Evolutionary conservation across 2,113 vertebrate species (phyloP), one percentile per base, ranked within the genome.

Genomic region (Nibea albiflora): DNA sequence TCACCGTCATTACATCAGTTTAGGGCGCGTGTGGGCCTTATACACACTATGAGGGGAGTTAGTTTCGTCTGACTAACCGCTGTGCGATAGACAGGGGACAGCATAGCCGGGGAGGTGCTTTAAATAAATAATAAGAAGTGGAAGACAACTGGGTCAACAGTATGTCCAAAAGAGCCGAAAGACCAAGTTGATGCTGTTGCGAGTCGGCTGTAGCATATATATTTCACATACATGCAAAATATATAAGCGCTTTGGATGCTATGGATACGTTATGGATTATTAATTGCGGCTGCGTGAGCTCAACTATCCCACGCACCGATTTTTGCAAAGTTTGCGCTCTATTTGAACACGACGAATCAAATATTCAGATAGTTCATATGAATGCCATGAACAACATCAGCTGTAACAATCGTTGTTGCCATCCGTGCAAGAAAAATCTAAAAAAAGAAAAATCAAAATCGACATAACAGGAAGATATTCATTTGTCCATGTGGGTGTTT

Each of bases 1-100:
- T 95, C 94, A 94, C 93, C 93, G 91, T 94, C 94, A 94, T 95
- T 94, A 95, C 95, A 94, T 95, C 93, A 95, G 93, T 93, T 94
- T 92, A 94, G 93, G 94, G 90, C 92, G 92, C 93, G 92, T 95
- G 94, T 94, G 93, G 94, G 93, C 93, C 92, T 96, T 94, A 91
- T 57, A 62, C 89, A 50, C 86, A 96, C 84, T 31, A 22, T 19
- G 73, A 83, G 83, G 49, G 70, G 83, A 82, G 71, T 85, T 79
- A 80, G 79, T 82, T 74, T 70, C 56, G 42, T 65, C 47, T 85
- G 85, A 89, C 74, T 68, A 86, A 86, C 89, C 76, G 88, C 86
- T 86, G 88, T 20, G 76, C 66, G 42, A 83, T 24, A 76, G 83
- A 87, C 80, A 39, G 49, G 57, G 57, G 74, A 73, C 80, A 53